Percentiles rank a stretch among this genome's conserved stretches.
Evolutionary conservation across 1,140 invertebrate genomes (phyloP).

Genomic region (Phthorimaea operculella): DNA sequence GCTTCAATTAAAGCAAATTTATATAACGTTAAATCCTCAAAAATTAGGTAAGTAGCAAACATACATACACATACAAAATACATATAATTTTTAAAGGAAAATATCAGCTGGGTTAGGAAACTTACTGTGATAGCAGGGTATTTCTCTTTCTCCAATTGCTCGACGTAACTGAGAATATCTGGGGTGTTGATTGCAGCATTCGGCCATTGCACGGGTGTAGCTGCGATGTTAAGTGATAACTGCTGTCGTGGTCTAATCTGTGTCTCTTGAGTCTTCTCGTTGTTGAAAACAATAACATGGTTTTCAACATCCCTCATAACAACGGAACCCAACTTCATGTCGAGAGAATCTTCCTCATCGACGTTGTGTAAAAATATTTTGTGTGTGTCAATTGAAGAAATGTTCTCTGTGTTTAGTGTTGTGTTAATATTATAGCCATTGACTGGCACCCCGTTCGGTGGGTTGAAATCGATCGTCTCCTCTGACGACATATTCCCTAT

Average conservation of each 20-base stretch:
- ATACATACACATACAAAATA: no score
- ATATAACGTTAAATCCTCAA: no score
- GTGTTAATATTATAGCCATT: constrained; percentile 16
- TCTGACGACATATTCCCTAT: constrained; percentile 45
- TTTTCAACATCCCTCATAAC: constrained; percentile 45
- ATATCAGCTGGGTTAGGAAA: no score
- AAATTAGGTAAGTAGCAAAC: no score
- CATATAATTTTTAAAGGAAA: no score
- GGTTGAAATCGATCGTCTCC: constrained; percentile 22
- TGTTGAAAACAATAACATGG: constrained; percentile 33
- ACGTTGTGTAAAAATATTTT: constrained; percentile 39
- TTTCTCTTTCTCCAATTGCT: constrained; percentile 55
- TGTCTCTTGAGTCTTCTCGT: no score
- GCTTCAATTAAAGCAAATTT: no score
- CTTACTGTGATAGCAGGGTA: constrained; percentile 3
- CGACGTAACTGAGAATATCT: constrained; percentile 51
- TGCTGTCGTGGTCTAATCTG: constrained; percentile 4
- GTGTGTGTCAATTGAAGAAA: constrained; percentile 34
- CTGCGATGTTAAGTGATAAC: constrained; percentile 35
- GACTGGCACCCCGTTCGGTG: constrained; percentile 21
- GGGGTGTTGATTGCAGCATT: constrained; percentile 50
- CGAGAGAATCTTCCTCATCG: constrained; percentile 48
- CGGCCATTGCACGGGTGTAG: constrained; percentile 20
- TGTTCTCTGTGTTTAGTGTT: constrained; percentile 37
- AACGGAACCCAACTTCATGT: constrained; percentile 44